Conservation (phyloP, 1,140 invertebrate species). For the Pteromalus puparum region DNA sequence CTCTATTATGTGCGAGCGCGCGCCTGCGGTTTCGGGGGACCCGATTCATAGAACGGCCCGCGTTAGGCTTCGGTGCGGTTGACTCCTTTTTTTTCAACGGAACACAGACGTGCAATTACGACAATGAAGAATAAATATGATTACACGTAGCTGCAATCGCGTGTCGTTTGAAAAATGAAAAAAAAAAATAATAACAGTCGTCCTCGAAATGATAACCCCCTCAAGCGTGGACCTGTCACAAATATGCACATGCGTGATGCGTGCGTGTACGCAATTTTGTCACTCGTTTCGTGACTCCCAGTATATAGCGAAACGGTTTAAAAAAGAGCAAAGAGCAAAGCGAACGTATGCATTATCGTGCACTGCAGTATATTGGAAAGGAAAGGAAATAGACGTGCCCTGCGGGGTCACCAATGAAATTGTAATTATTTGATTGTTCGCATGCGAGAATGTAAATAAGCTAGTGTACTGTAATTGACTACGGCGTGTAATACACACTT, state of each 20-base stretch:
- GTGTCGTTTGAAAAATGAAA: neutral
- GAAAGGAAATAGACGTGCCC: neutral
- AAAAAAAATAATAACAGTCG: neutral
- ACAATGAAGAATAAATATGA: neutral
- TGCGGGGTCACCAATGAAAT: neutral
- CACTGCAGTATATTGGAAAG: neutral
- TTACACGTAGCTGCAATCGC: neutral
- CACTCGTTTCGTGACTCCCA: slow-evolving; percentile 15
- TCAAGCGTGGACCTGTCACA: neutral
- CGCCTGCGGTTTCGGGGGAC: neutral
- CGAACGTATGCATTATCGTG: neutral
- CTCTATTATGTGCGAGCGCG: neutral
- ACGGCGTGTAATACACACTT: neutral
- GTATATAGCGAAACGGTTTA: too few species aligned
- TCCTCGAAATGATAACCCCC: neutral
- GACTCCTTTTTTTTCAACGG: neutral
- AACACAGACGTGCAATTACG: neutral
- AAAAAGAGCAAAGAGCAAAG: neutral
- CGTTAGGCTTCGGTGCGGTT: slow-evolving; percentile 9
- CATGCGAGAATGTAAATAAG: slow-evolving; percentile 28
- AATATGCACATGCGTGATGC: neutral
- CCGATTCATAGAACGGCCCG: neutral
- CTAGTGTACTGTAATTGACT: neutral
- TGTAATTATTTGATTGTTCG: slow-evolving; percentile 39
- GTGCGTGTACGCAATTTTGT: slow-evolving; percentile 21